These are phyloP conservation scores for Ameiurus melas DNA, from an alignment of 2,113 vertebrate species.

Conservation along the genomic window DNA sequence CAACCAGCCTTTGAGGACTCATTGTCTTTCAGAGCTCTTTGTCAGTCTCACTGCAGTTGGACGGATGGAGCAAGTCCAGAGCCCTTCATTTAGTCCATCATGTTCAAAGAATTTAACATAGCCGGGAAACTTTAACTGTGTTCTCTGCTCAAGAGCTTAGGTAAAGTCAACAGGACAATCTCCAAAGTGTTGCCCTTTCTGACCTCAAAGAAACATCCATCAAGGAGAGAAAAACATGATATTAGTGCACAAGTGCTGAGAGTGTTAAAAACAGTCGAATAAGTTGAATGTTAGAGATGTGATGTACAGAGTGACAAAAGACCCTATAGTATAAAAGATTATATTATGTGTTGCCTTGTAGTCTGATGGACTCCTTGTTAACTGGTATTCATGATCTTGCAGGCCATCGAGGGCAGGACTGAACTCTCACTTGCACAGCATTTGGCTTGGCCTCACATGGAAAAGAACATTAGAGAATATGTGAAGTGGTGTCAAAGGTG, in stretches of 20 bases:
- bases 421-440: not conserved
- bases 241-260: not conserved
- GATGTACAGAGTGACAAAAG: not conserved
- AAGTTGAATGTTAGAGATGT: constrained; percentile 13
- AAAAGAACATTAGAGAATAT: not conserved
- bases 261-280: constrained; percentile 32
- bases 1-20: too few species aligned
- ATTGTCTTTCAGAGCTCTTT: too few species aligned
- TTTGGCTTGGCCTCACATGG: not conserved
- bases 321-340: not conserved
- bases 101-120: not conserved
- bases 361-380: not conserved
- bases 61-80: not conserved
- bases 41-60: too few species aligned
- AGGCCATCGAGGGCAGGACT: not conserved
- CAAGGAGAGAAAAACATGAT: constrained; percentile 4
- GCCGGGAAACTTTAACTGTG: not conserved
- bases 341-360: not conserved
- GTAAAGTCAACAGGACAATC: not conserved
- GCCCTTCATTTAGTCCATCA: not conserved
- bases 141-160: constrained; percentile 15
- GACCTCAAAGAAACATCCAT: not conserved
- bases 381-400: not conserved
- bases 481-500: not conserved
- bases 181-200: constrained; percentile 10